Base-by-base conservation (phyloP, 2,888 invertebrate species). In the Callinectes sapidus region DNA sequence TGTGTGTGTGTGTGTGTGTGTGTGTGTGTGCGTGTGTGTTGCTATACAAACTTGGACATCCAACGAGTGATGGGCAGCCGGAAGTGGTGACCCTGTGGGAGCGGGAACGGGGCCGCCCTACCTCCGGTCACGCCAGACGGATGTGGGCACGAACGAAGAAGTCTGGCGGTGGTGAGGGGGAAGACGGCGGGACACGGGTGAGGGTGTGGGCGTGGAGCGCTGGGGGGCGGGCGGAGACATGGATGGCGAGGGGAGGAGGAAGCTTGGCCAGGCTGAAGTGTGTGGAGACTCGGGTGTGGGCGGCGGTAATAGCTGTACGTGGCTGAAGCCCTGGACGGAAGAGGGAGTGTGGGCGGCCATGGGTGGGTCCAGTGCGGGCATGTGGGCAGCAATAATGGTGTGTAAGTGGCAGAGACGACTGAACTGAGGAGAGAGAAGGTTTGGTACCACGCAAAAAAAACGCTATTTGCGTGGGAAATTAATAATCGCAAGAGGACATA, bases 291-390 rank as follows among this genome's bases (percentile, higher is more conserved):
- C 18, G 35, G 71, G 16, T 81, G 81, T 81, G 81, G 81, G 81
- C 81, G 81, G 81, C 81, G 35, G 81, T 35, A 81, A 81, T 81
- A 81, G 35, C 16, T 81, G 81, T 81, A 81, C 81, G 35, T 81
- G 81, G 81, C 81, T 81, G 35, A 81, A 81, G 81, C 81, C 81
- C 81, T 35, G 35, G 81, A 81, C 81, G 81, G 81, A 81, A 81
- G 71, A 77, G 71, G 81, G 81, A 32, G 81, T 81, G 81, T 81
- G 81, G 81, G 81, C 81, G 81, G 81, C 35, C 81, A 81, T 81
- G 81, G 81, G 35, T 81, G 81, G 81, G 81, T 32, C 32, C 81
- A 81, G 35, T 18, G 13, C 32, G 35, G 81, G 81, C 81, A 81
- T 35, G 35, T 81, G 81, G 81, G 81, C 81, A 81, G 18, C 81